These are phyloP conservation scores for Terrapene triunguis DNA, from an alignment of 2,113 vertebrate species.

Conservation along the genomic window DNA sequence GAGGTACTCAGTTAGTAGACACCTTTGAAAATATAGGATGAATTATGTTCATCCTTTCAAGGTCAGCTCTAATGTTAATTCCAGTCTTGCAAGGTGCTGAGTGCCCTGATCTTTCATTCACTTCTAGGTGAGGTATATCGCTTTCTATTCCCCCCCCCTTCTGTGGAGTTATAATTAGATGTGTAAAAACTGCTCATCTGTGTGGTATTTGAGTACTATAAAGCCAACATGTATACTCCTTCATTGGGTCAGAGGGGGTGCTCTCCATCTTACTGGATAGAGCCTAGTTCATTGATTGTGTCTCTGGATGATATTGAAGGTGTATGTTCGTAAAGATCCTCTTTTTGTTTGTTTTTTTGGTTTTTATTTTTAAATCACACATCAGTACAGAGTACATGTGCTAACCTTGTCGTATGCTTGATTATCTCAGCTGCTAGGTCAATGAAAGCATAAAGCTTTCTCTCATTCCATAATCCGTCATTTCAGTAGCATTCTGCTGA, in stretches of 20 bases:
- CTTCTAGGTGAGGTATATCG: neutral
- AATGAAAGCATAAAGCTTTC: neutral
- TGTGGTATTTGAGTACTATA: neutral
- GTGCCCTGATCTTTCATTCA: neutral
- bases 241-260: neutral
- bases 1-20: neutral
- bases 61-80: neutral
- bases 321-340: neutral
- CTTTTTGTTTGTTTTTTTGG: neutral
- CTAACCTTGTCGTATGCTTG: neutral
- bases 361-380: neutral
- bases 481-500: slow-evolving; percentile 10
- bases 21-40: neutral
- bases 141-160: neutral
- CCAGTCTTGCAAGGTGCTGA: neutral
- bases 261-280: neutral
- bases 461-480: neutral
- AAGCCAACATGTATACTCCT: neutral
- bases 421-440: neutral
- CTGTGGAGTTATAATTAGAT: neutral
- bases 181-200: neutral
- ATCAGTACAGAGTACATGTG: neutral
- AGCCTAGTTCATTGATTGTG: neutral
- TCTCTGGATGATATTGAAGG: neutral
- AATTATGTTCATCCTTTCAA: neutral